Conservation (phyloP, 1,140 invertebrate genomes). For the Thalassaphorura encarpata region DNA sequence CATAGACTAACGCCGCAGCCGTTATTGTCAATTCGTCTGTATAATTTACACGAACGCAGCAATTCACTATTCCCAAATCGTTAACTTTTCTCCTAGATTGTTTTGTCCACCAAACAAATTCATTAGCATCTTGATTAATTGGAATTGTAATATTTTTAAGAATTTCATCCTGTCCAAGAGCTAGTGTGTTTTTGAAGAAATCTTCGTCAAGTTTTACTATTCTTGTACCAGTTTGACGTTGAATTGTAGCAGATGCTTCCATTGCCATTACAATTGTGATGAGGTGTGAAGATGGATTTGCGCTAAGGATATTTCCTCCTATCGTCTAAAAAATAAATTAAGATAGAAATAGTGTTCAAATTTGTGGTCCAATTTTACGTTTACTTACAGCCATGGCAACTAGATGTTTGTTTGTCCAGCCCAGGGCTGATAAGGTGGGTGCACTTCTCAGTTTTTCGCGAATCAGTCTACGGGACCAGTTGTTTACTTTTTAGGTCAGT, state of each 20-base stretch:
- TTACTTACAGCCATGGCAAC: not conserved
- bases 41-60: constrained; percentile 37
- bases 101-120: constrained; percentile 45
- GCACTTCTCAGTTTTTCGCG: not conserved
- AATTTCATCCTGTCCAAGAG: constrained; percentile 42
- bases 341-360: not conserved
- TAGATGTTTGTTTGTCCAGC: not conserved
- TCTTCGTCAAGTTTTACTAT: constrained; percentile 41
- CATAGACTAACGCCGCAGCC: constrained; percentile 40
- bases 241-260: constrained; percentile 31
- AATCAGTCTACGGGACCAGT: constrained; percentile 48
- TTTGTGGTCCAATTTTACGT: not conserved
- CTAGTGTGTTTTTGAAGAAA: constrained; percentile 45
- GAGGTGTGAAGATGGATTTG: constrained; percentile 49
- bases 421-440: not conserved
- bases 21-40: constrained; percentile 32
- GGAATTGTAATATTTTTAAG: constrained; percentile 44
- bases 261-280: constrained; percentile 47
- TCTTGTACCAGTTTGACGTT: constrained; percentile 34
- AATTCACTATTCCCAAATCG: constrained; percentile 51
- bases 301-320: constrained; percentile 50
- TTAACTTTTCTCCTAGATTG: constrained; percentile 47
- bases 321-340: constrained; percentile 39
- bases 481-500: constrained; percentile 49
- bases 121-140: constrained; percentile 37